These are phyloP conservation scores for Lasiurus cinereus DNA, from an alignment of 2,113 vertebrate genomes.

Conservation along the genomic window DNA sequence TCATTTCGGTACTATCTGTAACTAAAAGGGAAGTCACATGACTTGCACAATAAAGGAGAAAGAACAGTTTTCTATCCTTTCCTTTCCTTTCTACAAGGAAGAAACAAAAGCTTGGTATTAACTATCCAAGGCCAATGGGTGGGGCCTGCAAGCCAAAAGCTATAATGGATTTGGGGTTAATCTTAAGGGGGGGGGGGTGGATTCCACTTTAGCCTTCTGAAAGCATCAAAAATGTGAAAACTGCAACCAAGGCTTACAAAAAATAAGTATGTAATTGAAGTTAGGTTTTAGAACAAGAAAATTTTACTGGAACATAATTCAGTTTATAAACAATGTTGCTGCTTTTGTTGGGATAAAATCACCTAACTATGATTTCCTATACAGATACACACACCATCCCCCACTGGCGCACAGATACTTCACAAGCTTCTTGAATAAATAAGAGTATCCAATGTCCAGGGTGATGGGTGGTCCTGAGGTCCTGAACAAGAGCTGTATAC, in stretches of 20 bases:
- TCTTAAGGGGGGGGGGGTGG: constrained; percentile 85
- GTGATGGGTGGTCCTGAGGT: constrained; percentile 84
- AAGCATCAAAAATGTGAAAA: constrained; percentile 86
- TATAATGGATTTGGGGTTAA: constrained; percentile 90
- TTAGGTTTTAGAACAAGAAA: constrained; percentile 67
- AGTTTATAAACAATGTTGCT: constrained; percentile 68
- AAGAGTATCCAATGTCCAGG: constrained; percentile 84
- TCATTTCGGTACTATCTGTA: constrained; percentile 88
- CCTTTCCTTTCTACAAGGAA: constrained; percentile 87
- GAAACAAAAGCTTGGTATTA: constrained; percentile 92
- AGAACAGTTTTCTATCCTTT: constrained; percentile 88
- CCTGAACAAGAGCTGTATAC: constrained; percentile 79
- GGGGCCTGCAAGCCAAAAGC: constrained; percentile 90
- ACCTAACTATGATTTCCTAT: constrained; percentile 70
- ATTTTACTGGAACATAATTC: constrained; percentile 53
- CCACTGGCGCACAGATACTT: constrained; percentile 77
- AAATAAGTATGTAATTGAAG: constrained; percentile 72
- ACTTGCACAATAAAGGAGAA: constrained; percentile 84
- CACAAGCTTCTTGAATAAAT: constrained; percentile 85
- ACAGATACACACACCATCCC: constrained; percentile 74
- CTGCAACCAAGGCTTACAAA: constrained; percentile 59
- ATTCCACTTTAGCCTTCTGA: constrained; percentile 88
- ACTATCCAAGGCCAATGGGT: constrained; percentile 89
- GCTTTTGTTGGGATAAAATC: constrained; percentile 77
- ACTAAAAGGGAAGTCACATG: constrained; percentile 91